A percentile compares a stretch with the other conserved stretches of the same genome.
These are phyloP conservation scores for Lithophane leautieri DNA, from an alignment of 2,888 invertebrate genomes.

Conservation along the genomic window DNA sequence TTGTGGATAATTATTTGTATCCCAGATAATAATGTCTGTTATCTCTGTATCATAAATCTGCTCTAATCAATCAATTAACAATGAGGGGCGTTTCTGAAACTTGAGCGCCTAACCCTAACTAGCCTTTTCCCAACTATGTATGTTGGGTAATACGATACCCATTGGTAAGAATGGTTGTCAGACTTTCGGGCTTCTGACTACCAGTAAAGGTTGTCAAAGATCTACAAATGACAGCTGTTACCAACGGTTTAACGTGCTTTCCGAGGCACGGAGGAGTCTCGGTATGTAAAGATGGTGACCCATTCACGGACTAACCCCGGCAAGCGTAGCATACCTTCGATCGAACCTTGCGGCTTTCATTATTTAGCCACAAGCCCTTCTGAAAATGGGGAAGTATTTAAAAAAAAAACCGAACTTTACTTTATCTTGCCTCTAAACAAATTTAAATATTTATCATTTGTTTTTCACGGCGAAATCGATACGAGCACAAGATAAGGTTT, in stretches of 20 bases:
- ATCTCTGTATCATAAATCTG: neutral
- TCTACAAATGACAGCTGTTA: neutral
- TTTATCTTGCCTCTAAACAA: neutral
- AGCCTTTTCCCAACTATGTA: neutral
- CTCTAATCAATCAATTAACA: neutral
- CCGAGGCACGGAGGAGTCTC: neutral
- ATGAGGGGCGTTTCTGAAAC: neutral
- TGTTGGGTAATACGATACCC: neutral
- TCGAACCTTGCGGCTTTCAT: neutral
- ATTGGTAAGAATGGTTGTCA: neutral
- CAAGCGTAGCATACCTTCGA: neutral
- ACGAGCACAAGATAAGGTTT: constrained; percentile 5
- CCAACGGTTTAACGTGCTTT: neutral
- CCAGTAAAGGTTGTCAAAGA: neutral
- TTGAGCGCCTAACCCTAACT: neutral
- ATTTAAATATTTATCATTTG: constrained; percentile 9
- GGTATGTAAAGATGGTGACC: neutral
- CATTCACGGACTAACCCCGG: neutral
- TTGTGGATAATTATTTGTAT: neutral
- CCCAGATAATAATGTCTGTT: neutral
- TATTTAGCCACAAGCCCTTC: neutral
- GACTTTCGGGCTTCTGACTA: neutral
- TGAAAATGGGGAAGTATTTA: neutral
- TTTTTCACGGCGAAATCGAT: constrained; percentile 8
- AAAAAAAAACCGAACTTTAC: neutral